Conservation (phyloP, 2,888 invertebrate genomes). For the Rhamnusium bicolor region DNA sequence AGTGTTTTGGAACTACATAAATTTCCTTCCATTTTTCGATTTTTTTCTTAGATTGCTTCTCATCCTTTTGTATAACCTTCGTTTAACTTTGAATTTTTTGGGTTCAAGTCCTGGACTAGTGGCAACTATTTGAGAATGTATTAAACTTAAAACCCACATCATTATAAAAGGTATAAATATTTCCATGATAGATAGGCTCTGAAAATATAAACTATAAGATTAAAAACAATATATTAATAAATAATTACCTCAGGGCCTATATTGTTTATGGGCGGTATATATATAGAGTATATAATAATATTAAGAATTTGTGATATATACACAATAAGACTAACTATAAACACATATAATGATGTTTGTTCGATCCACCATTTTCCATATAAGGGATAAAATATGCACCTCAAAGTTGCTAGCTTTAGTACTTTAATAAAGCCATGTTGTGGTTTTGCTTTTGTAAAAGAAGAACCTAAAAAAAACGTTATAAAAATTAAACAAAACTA, state of each 20-base stretch:
- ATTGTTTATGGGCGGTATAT: neutral
- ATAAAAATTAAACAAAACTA: too few relatives aligned
- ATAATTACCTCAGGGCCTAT: neutral
- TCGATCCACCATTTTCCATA: conserved; percentile 92
- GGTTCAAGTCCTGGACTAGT: conserved; percentile 72
- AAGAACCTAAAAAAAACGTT: conserved; percentile 84
- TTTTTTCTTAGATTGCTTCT: neutral
- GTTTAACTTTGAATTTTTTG: conserved; percentile 54
- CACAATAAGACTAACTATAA: conserved; percentile 82
- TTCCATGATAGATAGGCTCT: conserved; percentile 78
- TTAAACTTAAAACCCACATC: conserved; percentile 82
- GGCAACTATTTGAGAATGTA: conserved; percentile 87
- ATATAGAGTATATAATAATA: conserved; percentile 65
- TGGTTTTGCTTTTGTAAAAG: conserved; percentile 96
- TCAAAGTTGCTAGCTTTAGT: conserved; percentile 85
- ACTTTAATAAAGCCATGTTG: conserved; percentile 92
- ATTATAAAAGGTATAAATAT: conserved; percentile 81
- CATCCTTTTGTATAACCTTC: conserved; percentile 47
- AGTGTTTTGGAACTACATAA: neutral
- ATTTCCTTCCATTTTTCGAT: neutral
- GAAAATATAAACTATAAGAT: conserved; percentile 56
- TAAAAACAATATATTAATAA: neutral
- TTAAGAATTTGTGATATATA: conserved; percentile 84
- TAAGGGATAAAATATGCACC: conserved; percentile 88
- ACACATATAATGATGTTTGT: conserved; percentile 87